phyloP scores from a whole-genome alignment of 1,140 invertebrate species.

The Cherax quadricarinatus region DNA sequence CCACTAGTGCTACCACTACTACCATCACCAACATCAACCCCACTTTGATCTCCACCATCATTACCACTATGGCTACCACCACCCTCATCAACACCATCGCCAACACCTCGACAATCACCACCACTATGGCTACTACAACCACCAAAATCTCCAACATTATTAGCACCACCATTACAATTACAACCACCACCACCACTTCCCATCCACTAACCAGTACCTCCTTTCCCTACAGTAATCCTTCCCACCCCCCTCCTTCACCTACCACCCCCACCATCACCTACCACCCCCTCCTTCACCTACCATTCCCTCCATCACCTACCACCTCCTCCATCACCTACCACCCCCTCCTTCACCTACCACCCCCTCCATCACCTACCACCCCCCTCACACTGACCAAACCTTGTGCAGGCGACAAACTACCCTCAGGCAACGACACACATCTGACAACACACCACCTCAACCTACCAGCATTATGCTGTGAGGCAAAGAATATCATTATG shows the following conservation, averaged over 20 bases:
- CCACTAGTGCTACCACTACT: too few relatives aligned
- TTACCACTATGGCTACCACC: too few relatives aligned
- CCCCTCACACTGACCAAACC: too few relatives aligned
- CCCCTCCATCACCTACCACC: not conserved
- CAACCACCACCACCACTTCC: not conserved
- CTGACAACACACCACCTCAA: constrained; percentile 7
- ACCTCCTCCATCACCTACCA: not conserved
- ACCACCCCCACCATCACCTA: not conserved
- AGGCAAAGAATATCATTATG: constrained; percentile 30
- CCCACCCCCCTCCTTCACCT: not conserved
- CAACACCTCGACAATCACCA: not conserved
- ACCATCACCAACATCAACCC: not conserved
- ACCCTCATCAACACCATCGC: too few relatives aligned
- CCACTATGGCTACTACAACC: too few relatives aligned
- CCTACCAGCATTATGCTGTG: constrained; percentile 16
- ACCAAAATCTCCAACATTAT: not conserved
- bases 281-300: too few relatives aligned
- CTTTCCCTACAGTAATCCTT: too few relatives aligned
- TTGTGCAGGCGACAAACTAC: too few relatives aligned
- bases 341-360: not conserved
- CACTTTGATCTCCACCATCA: not conserved
- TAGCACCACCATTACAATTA: not conserved
- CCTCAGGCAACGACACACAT: too few relatives aligned
- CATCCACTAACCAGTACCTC: not conserved
- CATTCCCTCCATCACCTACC: too few relatives aligned